phyloP scores from a whole-genome alignment of 2,888 invertebrate species.

The Hetaerina titia region DNA sequence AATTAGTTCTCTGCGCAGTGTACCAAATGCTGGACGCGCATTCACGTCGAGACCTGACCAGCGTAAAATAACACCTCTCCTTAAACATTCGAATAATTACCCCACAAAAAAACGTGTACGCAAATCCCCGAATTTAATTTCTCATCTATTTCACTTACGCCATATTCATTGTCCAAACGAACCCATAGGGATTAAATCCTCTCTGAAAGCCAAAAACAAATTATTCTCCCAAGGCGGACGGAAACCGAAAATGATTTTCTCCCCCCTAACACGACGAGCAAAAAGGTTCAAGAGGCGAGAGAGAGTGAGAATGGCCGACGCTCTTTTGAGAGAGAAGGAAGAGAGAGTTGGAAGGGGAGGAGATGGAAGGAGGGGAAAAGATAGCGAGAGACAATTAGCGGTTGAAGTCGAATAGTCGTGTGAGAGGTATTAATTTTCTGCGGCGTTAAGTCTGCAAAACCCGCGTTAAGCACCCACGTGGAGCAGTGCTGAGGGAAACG shows the following conservation, averaged over 20 bases:
- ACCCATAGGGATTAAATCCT: background rate
- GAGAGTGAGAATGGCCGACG: background rate
- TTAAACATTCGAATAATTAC: too few species aligned
- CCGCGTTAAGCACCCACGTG: background rate
- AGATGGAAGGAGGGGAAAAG: background rate
- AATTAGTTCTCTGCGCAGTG: too few species aligned
- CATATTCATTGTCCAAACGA: background rate
- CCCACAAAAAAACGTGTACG: background rate
- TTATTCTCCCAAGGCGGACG: background rate
- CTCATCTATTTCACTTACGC: background rate
- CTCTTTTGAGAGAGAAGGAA: background rate
- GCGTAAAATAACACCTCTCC: too few species aligned
- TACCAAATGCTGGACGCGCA: too few species aligned
- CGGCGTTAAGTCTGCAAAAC: slow-evolving; percentile 15
- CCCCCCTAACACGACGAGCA: background rate
- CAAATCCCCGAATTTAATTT: background rate
- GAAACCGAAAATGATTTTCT: background rate
- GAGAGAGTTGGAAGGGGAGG: too few species aligned
- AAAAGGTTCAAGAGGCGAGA: background rate
- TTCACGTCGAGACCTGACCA: too few species aligned
- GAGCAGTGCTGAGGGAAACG: background rate
- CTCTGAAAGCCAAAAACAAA: background rate
- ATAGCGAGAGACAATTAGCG: slow-evolving; percentile 20
- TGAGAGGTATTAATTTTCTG: slow-evolving; percentile 8
- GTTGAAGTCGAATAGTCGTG: background rate